Conservation (phyloP, 2,797 vertebrate species). For the Glossophaga mutica region DNA sequence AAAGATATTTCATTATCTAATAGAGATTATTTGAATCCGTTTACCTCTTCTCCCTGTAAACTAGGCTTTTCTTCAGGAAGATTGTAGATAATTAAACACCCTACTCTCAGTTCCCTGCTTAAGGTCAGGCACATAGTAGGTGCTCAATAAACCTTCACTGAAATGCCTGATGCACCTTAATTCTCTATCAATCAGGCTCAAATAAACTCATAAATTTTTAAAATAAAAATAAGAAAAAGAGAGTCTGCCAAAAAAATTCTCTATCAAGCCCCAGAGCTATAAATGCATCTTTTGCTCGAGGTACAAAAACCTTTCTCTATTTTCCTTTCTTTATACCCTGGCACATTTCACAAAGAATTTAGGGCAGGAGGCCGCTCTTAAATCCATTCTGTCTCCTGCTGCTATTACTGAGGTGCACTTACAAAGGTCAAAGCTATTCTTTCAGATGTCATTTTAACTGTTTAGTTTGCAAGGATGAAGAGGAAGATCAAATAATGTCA, state of each 20-base stretch:
- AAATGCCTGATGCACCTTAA: not conserved
- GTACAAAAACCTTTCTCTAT: not conserved
- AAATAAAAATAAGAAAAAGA: too few relatives aligned
- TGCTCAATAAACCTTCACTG: not conserved
- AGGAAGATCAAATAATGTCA: not conserved
- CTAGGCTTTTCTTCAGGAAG: not conserved
- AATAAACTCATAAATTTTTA: not conserved
- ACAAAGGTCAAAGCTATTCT: not conserved
- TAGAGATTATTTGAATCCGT: not conserved
- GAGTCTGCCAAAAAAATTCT: not conserved
- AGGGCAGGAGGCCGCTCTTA: not conserved
- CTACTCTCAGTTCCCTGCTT: not conserved
- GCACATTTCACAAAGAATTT: not conserved
- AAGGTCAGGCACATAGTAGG: not conserved
- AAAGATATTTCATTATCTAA: not conserved
- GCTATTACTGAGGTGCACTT: not conserved
- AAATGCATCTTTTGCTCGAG: not conserved
- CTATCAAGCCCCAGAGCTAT: not conserved
- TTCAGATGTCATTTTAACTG: not conserved
- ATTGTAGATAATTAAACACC: not conserved
- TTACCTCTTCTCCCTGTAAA: not conserved
- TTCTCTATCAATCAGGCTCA: not conserved
- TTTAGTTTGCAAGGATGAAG: not conserved
- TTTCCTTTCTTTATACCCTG: slow-evolving; percentile 10
- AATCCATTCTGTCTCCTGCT: not conserved